Base-by-base conservation (phyloP, 2,797 vertebrate genomes). In the Etheostoma perlongum region DNA sequence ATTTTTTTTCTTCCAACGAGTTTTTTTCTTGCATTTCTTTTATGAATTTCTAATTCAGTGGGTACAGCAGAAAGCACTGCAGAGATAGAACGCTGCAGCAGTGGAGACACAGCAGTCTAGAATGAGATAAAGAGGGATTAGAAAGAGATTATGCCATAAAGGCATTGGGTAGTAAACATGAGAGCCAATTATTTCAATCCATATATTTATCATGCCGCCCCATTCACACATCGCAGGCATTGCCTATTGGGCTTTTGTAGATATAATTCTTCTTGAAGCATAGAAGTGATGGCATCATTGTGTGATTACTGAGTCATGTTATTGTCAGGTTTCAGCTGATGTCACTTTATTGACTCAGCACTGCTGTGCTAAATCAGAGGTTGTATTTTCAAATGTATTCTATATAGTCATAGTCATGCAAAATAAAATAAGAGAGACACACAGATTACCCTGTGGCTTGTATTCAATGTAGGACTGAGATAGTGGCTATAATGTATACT, bases 111-210 rank as follows among this genome's bases (percentile, higher is more conserved):
- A 51, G 65, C 79, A 65, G 73, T 69, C 68, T 69, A 66, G 71
- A 82, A 81, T 74, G 65, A 84, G 84, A 88, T 91, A 84, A 79
- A 88, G 61, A 82, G 60, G 78, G 80, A 92, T 93, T 89, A 91
- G 73, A 67, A 59, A 59, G 73, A 88, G 86, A 92, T 91, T 85
- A 91, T 90, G 85, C 85, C 67, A 55, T 88, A 83, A 88, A 90
- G 54, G 48, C 74, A 52, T 52, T 55, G 53, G 52, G 72, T 60
- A 54, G 78, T 71, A 81, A 81, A 90, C 79, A 74, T 23, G 61
- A 67, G 54, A 75, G 73, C 48, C 57, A 81, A 84, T 79, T 85
- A 87, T 89, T 88, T 79, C 75, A 82, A 74, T 81, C 77, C 66
- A 82, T 84, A 81, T 58, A 79, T 81, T 84, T 54, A 62, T 79